Conservation (phyloP, 1,140 invertebrate species). For the Formica selysi region DNA sequence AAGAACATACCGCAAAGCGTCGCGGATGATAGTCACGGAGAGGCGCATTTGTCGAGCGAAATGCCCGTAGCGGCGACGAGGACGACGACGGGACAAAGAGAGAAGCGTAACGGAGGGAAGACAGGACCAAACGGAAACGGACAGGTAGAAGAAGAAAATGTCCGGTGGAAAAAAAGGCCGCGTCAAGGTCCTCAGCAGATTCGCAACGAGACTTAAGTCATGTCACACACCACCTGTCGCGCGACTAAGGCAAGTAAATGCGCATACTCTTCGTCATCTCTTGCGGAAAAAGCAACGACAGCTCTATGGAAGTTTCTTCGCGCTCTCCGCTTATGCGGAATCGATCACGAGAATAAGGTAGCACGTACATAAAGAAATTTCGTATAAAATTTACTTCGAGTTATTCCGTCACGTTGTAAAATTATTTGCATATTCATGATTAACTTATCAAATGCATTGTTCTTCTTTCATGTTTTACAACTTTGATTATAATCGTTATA, state of each 20-base stretch:
- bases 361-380: not conserved
- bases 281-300: constrained; percentile 31
- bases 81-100: not conserved
- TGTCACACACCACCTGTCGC: constrained; percentile 71
- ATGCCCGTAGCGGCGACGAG: constrained; percentile 28
- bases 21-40: constrained; percentile 35
- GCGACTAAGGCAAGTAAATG: constrained; percentile 61
- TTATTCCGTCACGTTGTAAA: not conserved
- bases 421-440: too few relatives aligned
- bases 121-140: constrained; percentile 60
- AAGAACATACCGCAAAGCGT: constrained; percentile 30
- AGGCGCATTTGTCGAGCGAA: constrained; percentile 63
- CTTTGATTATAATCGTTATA: not conserved
- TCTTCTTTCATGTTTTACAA: not conserved
- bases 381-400: not conserved
- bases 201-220: constrained; percentile 67
- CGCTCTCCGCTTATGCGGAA: not conserved
- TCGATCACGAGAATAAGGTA: not conserved
- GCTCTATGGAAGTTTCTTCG: constrained; percentile 8
- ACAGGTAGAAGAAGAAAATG: constrained; percentile 65
- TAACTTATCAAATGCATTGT: too few relatives aligned
- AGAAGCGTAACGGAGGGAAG: constrained; percentile 45
- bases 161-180: constrained; percentile 52
- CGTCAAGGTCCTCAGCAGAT: constrained; percentile 68
- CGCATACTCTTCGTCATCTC: constrained; percentile 47